phyloP scores from a whole-genome alignment of 2,113 vertebrate genomes.

The Cebidichthys violaceus region DNA sequence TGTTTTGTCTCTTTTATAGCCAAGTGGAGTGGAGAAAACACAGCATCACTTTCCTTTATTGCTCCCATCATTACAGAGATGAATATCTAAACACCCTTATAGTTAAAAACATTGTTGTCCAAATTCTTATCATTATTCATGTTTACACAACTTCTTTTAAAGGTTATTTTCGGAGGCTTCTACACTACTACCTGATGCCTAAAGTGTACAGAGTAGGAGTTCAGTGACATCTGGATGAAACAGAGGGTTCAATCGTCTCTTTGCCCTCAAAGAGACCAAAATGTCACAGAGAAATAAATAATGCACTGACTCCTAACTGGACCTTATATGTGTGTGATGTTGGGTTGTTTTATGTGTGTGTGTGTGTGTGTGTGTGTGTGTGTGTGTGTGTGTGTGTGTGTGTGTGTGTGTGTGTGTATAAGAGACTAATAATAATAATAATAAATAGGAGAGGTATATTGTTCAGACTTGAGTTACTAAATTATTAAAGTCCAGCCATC shows the following conservation, averaged over 20 bases:
- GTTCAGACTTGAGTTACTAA: not conserved
- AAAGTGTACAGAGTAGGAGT: not conserved
- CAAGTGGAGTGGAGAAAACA: not conserved
- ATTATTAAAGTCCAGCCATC: not conserved
- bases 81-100: not conserved
- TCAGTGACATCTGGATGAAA: conserved; percentile 5
- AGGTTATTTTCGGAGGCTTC: not conserved
- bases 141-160: not conserved
- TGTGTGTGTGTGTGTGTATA: not conserved
- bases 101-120: not conserved
- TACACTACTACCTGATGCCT: no score
- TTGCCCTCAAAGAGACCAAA: conserved; percentile 29
- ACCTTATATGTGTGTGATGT: not conserved
- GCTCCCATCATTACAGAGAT: not conserved
- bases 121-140: no score
- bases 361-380: not conserved
- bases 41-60: not conserved
- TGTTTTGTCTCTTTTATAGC: not conserved
- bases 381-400: not conserved
- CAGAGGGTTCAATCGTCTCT: not conserved
- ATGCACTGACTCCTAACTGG: not conserved
- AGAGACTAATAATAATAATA: not conserved
- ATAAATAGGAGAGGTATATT: not conserved
- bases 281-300: conserved; percentile 38
- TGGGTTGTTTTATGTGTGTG: not conserved